Conservation (phyloP, 2,113 vertebrate genomes). For the Pachycephala philippinensis region DNA sequence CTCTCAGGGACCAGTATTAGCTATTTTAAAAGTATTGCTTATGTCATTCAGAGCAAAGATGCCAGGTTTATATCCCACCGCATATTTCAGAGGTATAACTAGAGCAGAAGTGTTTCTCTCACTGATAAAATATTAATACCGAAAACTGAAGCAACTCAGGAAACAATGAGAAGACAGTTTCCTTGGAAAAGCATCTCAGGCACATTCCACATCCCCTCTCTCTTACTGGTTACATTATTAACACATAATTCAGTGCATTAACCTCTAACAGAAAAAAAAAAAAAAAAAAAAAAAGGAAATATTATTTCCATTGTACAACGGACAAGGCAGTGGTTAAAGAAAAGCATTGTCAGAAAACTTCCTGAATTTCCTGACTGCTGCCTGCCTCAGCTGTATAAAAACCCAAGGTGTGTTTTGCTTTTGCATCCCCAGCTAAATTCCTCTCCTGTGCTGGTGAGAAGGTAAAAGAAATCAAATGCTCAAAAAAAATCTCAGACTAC, state of each 20-base stretch:
- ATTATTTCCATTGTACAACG: neutral
- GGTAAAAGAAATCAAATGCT: neutral
- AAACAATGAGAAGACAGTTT: neutral
- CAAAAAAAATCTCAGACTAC: neutral
- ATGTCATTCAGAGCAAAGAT: neutral
- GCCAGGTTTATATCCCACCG: neutral
- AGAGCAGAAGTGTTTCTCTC: neutral
- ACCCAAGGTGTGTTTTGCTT: neutral
- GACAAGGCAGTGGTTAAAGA: neutral
- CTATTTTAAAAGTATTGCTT: neutral
- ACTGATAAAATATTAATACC: constrained; percentile 8
- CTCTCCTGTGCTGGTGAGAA: neutral
- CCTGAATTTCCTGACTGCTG: neutral
- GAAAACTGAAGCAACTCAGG: neutral
- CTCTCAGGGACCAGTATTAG: neutral
- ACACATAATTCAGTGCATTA: neutral
- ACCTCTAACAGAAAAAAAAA: neutral
- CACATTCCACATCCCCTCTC: neutral
- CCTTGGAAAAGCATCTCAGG: neutral
- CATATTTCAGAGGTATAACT: neutral
- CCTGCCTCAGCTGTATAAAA: neutral
- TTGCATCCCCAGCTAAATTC: neutral
- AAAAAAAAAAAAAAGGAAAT: neutral
- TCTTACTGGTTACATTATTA: neutral
- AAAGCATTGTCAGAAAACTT: neutral